These are phyloP conservation scores for Trochalopteron elliotii DNA, from an alignment of 2,113 vertebrate species.

Conservation along the genomic window DNA sequence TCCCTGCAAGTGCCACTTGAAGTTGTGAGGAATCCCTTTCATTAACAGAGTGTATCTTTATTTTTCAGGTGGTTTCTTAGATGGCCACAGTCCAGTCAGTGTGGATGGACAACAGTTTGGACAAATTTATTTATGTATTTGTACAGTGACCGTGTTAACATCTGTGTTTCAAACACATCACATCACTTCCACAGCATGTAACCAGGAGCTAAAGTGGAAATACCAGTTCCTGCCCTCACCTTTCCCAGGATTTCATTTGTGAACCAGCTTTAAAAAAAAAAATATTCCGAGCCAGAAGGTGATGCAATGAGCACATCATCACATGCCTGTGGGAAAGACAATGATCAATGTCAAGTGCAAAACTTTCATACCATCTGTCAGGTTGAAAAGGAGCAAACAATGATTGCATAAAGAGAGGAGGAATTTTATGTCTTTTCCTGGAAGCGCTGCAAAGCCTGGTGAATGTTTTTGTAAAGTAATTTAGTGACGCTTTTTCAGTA, in stretches of 20 bases:
- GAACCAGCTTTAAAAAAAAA: background rate
- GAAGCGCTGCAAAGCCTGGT: background rate
- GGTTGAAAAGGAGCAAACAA: background rate
- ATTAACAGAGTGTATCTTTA: background rate
- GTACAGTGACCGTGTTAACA: fast-evolving
- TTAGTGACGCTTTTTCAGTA: background rate
- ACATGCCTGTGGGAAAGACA: background rate
- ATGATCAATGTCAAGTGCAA: background rate
- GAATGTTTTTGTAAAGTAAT: background rate
- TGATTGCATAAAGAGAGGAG: background rate
- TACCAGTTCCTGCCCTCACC: constrained; percentile 6
- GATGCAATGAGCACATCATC: background rate
- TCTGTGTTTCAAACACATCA: background rate
- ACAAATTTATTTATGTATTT: background rate
- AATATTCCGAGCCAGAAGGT: background rate
- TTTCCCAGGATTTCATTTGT: background rate
- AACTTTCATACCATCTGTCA: background rate
- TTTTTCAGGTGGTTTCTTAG: background rate
- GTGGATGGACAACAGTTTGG: background rate
- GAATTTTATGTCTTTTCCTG: background rate
- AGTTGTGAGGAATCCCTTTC: background rate
- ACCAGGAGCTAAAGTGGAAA: background rate
- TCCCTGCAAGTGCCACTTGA: background rate
- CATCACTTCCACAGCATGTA: background rate
- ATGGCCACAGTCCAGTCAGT: background rate